Evolutionary conservation across 2,113 vertebrate species (phyloP).

Genomic region (Bothrops jararaca): DNA sequence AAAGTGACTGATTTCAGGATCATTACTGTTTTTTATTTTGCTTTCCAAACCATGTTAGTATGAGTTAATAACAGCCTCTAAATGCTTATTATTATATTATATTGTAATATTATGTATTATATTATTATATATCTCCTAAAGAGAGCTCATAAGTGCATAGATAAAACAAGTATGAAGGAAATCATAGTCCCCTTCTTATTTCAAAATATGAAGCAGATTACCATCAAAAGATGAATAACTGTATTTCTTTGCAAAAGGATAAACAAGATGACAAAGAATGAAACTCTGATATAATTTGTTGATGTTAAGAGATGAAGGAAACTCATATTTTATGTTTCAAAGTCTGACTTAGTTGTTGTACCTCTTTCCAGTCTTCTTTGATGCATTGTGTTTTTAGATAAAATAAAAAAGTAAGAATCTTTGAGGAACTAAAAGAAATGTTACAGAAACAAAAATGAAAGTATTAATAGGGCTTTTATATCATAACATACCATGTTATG

Average conservation of each 20-base stretch:
- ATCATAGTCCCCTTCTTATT: neutral
- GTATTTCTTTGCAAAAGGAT: neutral
- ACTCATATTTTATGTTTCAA: neutral
- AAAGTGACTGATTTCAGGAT: neutral
- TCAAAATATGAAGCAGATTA: neutral
- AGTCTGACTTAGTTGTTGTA: neutral
- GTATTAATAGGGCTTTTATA: neutral
- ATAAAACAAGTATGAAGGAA: neutral
- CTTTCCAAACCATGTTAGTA: neutral
- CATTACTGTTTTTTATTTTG: neutral
- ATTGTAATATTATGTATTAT: neutral
- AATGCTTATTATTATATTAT: neutral
- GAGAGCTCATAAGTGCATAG: neutral
- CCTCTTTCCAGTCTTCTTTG: neutral
- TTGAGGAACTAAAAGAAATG: neutral
- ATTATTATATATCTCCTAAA: neutral
- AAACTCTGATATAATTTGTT: neutral
- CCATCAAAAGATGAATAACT: neutral
- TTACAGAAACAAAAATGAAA: neutral
- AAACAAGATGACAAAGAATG: neutral
- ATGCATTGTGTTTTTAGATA: neutral
- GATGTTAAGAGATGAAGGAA: neutral
- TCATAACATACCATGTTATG: neutral
- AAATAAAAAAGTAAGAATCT: neutral
- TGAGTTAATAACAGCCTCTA: neutral